These are phyloP conservation scores for Balaeniceps rex DNA, from an alignment of 2,113 vertebrate species.

Conservation along the genomic window DNA sequence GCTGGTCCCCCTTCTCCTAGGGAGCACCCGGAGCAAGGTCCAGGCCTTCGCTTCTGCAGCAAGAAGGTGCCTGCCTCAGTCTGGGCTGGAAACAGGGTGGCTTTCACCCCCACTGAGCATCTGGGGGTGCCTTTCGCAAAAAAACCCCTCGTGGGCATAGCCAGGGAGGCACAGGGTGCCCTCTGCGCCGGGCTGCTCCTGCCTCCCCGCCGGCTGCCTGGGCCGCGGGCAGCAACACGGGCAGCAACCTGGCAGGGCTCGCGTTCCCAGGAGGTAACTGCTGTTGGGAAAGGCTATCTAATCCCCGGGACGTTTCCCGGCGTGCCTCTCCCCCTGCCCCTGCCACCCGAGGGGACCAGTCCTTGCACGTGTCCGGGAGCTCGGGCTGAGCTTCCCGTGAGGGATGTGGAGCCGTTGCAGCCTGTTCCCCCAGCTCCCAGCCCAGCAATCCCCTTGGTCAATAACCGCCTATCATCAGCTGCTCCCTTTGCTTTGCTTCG, in stretches of 20 bases:
- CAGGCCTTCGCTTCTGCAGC: fast-evolving
- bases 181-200: not conserved
- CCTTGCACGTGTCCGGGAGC: fast-evolving
- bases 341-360: not conserved
- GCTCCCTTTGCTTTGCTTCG: not conserved
- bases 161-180: not conserved
- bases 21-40: not conserved
- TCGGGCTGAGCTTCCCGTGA: not conserved
- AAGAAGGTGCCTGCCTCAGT: no score
- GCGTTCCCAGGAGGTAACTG: not conserved
- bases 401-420: fast-evolving
- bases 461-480: not conserved
- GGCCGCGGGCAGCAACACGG: not conserved
- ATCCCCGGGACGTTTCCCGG: not conserved
- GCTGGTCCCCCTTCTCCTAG: not conserved
- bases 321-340: no score
- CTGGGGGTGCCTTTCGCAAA: not conserved
- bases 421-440: not conserved
- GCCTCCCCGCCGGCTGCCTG: not conserved
- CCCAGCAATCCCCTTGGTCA: not conserved
- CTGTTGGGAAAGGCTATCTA: not conserved
- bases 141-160: not conserved
- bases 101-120: not conserved
- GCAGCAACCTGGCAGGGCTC: not conserved
- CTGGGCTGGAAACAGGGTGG: not conserved